Base-by-base conservation (phyloP, 2,113 vertebrate genomes). In the Hydrolagus affinis region DNA sequence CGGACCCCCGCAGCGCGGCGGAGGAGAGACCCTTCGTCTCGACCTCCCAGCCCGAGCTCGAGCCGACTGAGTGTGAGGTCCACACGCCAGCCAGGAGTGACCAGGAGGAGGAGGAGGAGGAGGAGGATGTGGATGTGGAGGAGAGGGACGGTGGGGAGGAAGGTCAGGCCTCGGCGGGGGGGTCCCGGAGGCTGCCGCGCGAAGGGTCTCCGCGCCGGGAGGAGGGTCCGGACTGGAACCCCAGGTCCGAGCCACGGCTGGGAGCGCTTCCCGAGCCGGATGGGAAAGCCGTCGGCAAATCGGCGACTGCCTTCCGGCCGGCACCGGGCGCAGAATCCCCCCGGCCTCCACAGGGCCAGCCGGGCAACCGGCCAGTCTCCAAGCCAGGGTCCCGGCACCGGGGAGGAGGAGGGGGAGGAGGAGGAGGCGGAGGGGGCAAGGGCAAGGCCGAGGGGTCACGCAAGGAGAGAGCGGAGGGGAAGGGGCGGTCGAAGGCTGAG, bases 191-290 rank as follows among this genome's bases (percentile, higher is more conserved):
- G 62, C 62, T 15, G 9, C 78, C 1, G 78, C 11, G 32, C 30
- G 62, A 8, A 15, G 25, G 8, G 28, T 17, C 12, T 19, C 78
- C 2, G 59, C 11, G 25, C 74, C 90, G 14, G 92, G 91, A 60
- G 92, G 91, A 14, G 91, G 92, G 2, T 88, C 93, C 1, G 90
- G 90, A 0, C 17, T 93, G 85, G 92, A 93, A 88, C 11, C 85
- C 90, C 66, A 90, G 89, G 0, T 86, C 87, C 87, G 85, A 86
- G 85, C 30, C 86, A 32, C 85, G 85, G 30, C 85, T 87, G 57
- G 88, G 88, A 73, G 88, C 88, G 66, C 80, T 70, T 15, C 85
- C 88, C 68, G 88, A 88, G 78, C 86, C 86, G 28, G 86, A 69
- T 25, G 3, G 87, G 59, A 14, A 44, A 86, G 86, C 86, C 87